Evolutionary conservation across 2,888 invertebrate genomes (phyloP), one percentile per base, ranked within the genome.

Genomic region (Rambutsinella grinnellia): DNA sequence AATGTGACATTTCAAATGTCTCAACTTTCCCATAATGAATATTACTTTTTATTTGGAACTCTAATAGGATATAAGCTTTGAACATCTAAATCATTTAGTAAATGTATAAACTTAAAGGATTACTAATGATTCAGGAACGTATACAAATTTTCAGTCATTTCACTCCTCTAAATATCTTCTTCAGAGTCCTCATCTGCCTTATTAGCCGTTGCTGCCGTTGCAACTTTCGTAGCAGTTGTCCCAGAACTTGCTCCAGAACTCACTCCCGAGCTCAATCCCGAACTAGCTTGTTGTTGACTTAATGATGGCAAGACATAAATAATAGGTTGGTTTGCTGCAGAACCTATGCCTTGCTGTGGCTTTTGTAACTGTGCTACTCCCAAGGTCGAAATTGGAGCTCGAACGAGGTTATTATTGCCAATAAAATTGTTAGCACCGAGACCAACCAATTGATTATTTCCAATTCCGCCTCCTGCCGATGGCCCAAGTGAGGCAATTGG

Each of bases 301-400:
- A 70, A 21, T 3, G 47, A 24, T 3, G 71, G 71, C 13, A 71
- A 53, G 0, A 71, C 71, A 23, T 71, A 71, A 44, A 71, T 71
- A 5, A 71, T 57, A 1, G 71, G 71, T 21, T 71, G 71, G 13
- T 49, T 44, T 17, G n/a, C 58, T 17, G 57, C 56, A 17, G 44
- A n/a, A 17, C n/a, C n/a, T n/a, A 2, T 13, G n/a, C 15, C 21
- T 57, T 58, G 58, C 58, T 47, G 47, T 6, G 62, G 10, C 28
- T 26, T 21, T 23, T 67, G 53, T 17, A 36, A 51, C 23, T 36
- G 51, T 26, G 26, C 51, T 2, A n/a, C 27, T 5, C 17, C 26
- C n/a, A n/a, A n/a, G n/a, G n/a, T n/a, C n/a, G n/a, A n/a, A n/a
- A n/a, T n/a, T n/a, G n/a, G n/a, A 17, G 36, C 13, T n/a, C 44